Evolutionary conservation across 2,797 vertebrate species (phyloP), one percentile per base, ranked within the genome.

Genomic region (Enteromius radiatus): DNA sequence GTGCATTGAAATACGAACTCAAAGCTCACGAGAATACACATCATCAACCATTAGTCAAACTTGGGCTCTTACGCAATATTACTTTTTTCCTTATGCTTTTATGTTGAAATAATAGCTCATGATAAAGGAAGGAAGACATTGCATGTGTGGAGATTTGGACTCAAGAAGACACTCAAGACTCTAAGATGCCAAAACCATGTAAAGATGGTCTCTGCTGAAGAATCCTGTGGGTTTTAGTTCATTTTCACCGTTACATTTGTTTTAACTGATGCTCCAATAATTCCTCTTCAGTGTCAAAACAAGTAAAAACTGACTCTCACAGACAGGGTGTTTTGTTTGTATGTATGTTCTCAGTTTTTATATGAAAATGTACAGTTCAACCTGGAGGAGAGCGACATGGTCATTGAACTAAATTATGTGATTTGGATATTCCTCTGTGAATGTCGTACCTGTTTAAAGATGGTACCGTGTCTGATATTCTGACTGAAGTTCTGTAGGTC

Each of bases 381-480:
- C 90, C 87, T 88, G 91, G 90, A 87, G 92, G 91, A 91, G 89
- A 89, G 85, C 47, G 63, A 41, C 90, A 90, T 90, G 81, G 88
- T 88, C 89, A 91, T 89, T 88, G 73, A 69, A 83, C 67, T 84
- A 85, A 76, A 84, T 64, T 49, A 1, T 19, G 77, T 89, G 91
- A 82, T 87, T 90, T 85, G 86, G 86, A 90, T 92, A 90, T 92
- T 93, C 93, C 90, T 94, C 90, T 92, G 89, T 95, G 89, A 94
- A 93, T 94, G 91, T 95, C 93, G 92, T 95, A 95, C 94, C 93
- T 94, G 95, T 95, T 88, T 93, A 91, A 89, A 94, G 93, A 94
- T 93, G 94, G 94, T 93, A 93, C 91, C 91, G 93, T 93, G 92
- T 91, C 93, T 92, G 90, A 90, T 94, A 92, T 90, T 94, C 93